phyloP scores from a whole-genome alignment of 2,113 vertebrate genomes.

The Mormyrus iriodes region DNA sequence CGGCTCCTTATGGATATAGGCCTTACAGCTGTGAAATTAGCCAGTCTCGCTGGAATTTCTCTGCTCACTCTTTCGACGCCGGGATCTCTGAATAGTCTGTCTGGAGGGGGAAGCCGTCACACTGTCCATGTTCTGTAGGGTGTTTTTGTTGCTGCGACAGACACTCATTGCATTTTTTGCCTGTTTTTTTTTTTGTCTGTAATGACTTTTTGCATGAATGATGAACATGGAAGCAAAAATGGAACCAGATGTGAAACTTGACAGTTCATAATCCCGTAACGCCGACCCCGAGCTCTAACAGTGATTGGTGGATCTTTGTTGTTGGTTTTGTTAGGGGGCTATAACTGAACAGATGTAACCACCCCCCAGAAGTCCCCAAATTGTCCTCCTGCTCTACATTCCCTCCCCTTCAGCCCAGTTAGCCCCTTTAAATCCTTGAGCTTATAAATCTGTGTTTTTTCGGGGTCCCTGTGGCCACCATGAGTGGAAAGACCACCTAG shows the following conservation, averaged over 20 bases:
- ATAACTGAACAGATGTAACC: background rate
- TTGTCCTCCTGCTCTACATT: background rate
- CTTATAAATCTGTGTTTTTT: conserved; percentile 25
- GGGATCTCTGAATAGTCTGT: background rate
- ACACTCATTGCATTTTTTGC: background rate
- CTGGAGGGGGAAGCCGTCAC: background rate
- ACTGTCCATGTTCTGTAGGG: background rate
- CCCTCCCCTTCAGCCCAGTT: background rate
- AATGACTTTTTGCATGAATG: background rate
- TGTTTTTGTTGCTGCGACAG: background rate
- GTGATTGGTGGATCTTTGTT: background rate
- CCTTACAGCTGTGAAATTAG: background rate
- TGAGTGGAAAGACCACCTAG: background rate
- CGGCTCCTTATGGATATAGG: background rate
- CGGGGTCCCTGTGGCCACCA: background rate
- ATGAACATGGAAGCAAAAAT: background rate
- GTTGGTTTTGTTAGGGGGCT: background rate
- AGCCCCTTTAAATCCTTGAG: conserved; percentile 16
- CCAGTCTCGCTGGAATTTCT: background rate
- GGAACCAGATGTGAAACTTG: background rate
- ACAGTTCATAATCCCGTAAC: background rate
- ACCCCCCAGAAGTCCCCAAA: background rate
- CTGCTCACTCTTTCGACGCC: background rate
- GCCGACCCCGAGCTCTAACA: background rate
- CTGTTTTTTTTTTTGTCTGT: background rate